phyloP scores from a whole-genome alignment of 1,140 invertebrate genomes.

The Trichonephila clavipes region DNA sequence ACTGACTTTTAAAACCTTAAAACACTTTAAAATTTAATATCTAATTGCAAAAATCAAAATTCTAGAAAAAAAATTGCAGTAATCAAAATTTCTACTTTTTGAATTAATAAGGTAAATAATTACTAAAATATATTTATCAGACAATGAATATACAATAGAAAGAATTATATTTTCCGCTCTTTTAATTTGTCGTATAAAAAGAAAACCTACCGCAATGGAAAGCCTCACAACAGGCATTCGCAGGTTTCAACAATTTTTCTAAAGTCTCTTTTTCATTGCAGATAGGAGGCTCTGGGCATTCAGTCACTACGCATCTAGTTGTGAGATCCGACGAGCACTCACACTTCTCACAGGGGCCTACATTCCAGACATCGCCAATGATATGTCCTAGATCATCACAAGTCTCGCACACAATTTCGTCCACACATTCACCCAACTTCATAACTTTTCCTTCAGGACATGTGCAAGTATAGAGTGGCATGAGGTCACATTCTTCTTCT shows the following conservation, averaged over 20 bases:
- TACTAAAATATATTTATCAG: no score
- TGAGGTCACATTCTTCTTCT: constrained; percentile 82
- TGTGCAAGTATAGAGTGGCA: constrained; percentile 88
- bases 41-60: no score
- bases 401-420: constrained; percentile 82
- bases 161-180: no score
- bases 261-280: constrained; percentile 54
- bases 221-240: constrained; percentile 25
- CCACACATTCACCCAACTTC: constrained; percentile 84
- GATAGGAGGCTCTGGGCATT: constrained; percentile 47
- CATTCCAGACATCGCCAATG: constrained; percentile 59
- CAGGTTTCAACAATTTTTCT: neutral
- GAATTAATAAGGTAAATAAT: no score
- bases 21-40: no score
- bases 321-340: constrained; percentile 14
- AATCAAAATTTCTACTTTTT: no score
- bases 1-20: no score
- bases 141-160: no score
- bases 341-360: constrained; percentile 49
- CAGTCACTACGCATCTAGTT: neutral
- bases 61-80: no score
- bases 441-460: constrained; percentile 87
- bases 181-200: neutral
- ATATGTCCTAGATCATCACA: constrained; percentile 60
- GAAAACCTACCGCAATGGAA: constrained; percentile 54